These are phyloP conservation scores for Calliphora vomitoria DNA, from an alignment of 2,888 invertebrate genomes.

Conservation along the genomic window DNA sequence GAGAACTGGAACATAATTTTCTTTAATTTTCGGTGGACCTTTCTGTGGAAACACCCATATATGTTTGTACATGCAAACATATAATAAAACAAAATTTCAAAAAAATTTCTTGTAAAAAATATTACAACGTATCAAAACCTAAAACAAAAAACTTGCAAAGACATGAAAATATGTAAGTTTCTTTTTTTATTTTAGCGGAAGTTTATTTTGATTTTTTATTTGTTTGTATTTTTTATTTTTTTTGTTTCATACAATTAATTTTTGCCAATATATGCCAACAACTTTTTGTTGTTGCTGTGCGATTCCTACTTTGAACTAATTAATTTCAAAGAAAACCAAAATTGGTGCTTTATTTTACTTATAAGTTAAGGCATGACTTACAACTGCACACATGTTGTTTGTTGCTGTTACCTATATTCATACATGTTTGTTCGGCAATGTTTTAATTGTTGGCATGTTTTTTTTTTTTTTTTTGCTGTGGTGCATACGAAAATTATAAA, in stretches of 20 bases:
- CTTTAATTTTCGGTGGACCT: too few species aligned
- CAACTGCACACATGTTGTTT: not conserved
- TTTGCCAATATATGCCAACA: conserved; percentile 64
- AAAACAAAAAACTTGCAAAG: conserved; percentile 2
- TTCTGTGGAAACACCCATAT: not conserved
- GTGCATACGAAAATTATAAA: conserved; percentile 28
- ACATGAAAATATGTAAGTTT: conserved; percentile 32
- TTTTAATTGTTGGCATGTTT: conserved; percentile 45
- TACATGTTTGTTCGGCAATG: not conserved
- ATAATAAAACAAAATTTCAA: conserved; percentile 1
- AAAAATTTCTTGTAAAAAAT: not conserved
- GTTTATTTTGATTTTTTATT: conserved; percentile 39
- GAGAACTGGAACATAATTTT: too few species aligned
- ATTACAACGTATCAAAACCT: not conserved
- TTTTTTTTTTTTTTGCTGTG: conserved; percentile 1
- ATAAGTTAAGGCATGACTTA: conserved; percentile 9
- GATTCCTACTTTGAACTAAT: conserved; percentile 69
- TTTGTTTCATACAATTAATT: conserved; percentile 34
- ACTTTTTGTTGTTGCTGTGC: conserved; percentile 28
- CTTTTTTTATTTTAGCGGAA: conserved; percentile 52
- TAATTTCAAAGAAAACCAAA: conserved; percentile 49
- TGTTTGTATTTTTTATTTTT: not conserved
- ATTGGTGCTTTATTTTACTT: not conserved
- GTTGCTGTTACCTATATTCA: conserved; percentile 44
- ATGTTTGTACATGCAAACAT: not conserved